phyloP scores from a whole-genome alignment of 2,797 vertebrate species.

The Serranus cabrilla region DNA sequence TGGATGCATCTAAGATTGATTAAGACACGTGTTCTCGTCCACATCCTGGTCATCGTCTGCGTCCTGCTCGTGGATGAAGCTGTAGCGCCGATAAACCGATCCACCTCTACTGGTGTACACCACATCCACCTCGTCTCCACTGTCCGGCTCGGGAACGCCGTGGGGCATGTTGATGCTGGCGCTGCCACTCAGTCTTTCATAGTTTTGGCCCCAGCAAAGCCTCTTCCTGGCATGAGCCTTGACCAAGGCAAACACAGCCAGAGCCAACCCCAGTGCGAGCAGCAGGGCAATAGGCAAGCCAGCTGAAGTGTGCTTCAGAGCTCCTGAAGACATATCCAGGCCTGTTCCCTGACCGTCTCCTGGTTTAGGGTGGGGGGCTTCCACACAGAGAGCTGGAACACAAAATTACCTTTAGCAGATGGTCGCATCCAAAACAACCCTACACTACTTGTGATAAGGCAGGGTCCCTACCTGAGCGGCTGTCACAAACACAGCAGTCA shows the following conservation, averaged over 20 bases:
- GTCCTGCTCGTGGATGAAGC: conserved; percentile 81
- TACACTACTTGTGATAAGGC: neutral
- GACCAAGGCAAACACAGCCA: conserved; percentile 77
- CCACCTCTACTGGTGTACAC: conserved; percentile 87
- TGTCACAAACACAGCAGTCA: conserved; percentile 86
- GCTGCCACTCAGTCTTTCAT: conserved; percentile 85
- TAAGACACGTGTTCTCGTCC: conserved; percentile 74
- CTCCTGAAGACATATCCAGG: conserved; percentile 58
- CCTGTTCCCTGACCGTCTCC: conserved; percentile 48
- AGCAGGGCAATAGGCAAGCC: conserved; percentile 77
- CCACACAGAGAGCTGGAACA: conserved; percentile 83
- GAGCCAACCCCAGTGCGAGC: conserved; percentile 64
- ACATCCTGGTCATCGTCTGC: conserved; percentile 68
- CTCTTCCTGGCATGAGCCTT: conserved; percentile 81
- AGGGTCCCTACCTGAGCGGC: conserved; percentile 79
- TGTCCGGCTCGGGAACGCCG: conserved; percentile 81
- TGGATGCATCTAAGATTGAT: conserved; percentile 58
- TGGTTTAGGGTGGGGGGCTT: conserved; percentile 69
- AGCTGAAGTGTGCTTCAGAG: conserved; percentile 72
- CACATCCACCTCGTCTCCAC: conserved; percentile 87
- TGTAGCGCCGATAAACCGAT: conserved; percentile 80
- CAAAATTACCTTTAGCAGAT: neutral
- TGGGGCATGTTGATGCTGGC: conserved; percentile 79
- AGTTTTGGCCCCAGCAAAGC: conserved; percentile 87
- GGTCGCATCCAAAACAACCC: neutral